Evolutionary conservation across 2,888 invertebrate species (phyloP), one percentile per base, ranked within the genome.

Genomic region (Chalcosyrphus nemorum): DNA sequence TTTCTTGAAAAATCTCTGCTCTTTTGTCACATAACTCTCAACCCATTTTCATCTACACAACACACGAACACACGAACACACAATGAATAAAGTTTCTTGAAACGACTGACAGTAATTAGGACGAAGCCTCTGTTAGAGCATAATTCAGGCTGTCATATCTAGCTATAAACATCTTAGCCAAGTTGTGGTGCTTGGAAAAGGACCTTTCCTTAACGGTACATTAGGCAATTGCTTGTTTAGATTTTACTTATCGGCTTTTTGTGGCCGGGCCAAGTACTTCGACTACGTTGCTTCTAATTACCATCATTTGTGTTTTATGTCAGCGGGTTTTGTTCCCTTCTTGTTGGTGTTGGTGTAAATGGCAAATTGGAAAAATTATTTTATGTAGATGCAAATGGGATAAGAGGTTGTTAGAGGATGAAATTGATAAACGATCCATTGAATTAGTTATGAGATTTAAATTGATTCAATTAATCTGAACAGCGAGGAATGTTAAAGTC

Each of bases 101-200:
- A 38, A 63, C 71, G 63, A 65, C 50, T 78, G 78, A 65, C 78
- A 65, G 72, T 63, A 78, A 78, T 65, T 65, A 78, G 63, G 63
- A 78, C 19, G 57, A 57, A 71, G 63, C 29, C 65, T 65, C 38
- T 72, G 72, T 50, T 65, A n/a, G 21, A 35, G 35, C 38, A 72
- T 78, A 78, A 72, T 71, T 78, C 32, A 57, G 38, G 56, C 27
- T 65, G 71, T 50, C 78, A 65, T 78, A 72, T 78, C 24, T 50
- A 47, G 47, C 47, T 78, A 27, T 21, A 19, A 61, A 35, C 52
- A 50, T 65, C 38, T 71, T 41, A 47, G 38, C 21, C 13, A 57
- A 32, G 57, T 66, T 77, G 29, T 43, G 32, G 35, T 38, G 61
- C 27, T 47, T 61, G 45, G 24, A n/a, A 41, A n/a, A 57, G 56